Conservation (phyloP, 2,113 vertebrate species). For the Redunca redunca region DNA sequence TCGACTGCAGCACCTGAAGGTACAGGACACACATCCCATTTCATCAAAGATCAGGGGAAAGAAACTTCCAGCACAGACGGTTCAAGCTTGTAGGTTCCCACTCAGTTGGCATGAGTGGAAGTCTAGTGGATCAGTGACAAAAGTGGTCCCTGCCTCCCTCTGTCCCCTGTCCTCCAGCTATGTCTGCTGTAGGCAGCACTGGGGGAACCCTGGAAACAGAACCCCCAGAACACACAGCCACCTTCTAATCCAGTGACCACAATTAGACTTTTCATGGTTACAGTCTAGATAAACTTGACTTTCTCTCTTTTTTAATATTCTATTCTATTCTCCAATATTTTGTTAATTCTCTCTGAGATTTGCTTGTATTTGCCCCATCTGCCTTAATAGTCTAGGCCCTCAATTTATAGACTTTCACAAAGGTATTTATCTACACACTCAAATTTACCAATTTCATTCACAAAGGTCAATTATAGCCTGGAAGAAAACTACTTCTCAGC, state of each 20-base stretch:
- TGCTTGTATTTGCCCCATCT: background rate
- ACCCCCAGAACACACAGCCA: background rate
- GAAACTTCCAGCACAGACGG: background rate
- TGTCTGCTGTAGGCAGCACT: background rate
- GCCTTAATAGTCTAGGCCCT: background rate
- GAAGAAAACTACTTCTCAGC: constrained; percentile 13
- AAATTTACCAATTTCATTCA: background rate
- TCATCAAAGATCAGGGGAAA: background rate
- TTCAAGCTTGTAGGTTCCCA: background rate
- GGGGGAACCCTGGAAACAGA: background rate
- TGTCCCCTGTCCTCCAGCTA: background rate
- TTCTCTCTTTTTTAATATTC: background rate
- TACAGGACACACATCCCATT: background rate
- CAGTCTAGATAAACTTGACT: background rate
- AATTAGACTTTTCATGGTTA: background rate
- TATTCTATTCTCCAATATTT: background rate
- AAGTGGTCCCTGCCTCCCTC: fast-evolving
- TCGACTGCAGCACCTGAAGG: no score
- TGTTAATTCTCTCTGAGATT: background rate
- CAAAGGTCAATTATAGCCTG: background rate
- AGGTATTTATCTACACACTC: background rate
- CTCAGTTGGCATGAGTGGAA: fast-evolving
- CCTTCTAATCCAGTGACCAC: background rate
- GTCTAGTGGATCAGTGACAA: no score
- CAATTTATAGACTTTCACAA: background rate